Evolutionary conservation across 2,797 vertebrate genomes (phyloP).

Genomic region (Borostomias antarcticus): DNA sequence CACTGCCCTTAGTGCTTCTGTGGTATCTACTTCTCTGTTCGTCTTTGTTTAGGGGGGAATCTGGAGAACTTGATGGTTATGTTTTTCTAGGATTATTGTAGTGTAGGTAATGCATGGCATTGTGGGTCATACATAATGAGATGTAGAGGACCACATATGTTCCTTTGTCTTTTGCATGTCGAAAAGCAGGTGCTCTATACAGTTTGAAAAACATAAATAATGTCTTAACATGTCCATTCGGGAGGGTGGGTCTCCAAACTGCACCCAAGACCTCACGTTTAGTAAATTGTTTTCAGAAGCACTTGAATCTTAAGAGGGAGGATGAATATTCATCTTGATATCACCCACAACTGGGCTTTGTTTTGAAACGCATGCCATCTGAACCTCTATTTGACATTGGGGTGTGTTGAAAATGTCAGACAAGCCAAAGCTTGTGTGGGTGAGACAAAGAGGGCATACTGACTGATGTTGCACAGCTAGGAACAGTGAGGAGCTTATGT

Average conservation of each 20-base stretch:
- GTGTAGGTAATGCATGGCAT: too few relatives aligned
- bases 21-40: neutral
- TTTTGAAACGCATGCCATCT: slow-evolving; percentile 9
- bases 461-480: too few relatives aligned
- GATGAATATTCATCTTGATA: slow-evolving; percentile 4
- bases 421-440: slow-evolving; percentile 13
- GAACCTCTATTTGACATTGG: neutral
- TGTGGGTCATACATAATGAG: too few relatives aligned
- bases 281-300: neutral
- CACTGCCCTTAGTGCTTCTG: neutral
- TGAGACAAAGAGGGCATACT: neutral
- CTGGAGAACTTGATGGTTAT: neutral
- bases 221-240: too few relatives aligned
- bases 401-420: neutral
- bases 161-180: too few relatives aligned
- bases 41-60: neutral
- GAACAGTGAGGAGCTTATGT: too few relatives aligned
- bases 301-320: neutral
- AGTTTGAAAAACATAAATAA: neutral
- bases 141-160: too few relatives aligned
- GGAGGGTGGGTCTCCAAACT: neutral
- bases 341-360: neutral
- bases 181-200: too few relatives aligned
- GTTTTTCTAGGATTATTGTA: too few relatives aligned
- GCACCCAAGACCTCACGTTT: neutral